phyloP scores from a whole-genome alignment of 1,140 invertebrate species.

The Saccostrea glomerata region DNA sequence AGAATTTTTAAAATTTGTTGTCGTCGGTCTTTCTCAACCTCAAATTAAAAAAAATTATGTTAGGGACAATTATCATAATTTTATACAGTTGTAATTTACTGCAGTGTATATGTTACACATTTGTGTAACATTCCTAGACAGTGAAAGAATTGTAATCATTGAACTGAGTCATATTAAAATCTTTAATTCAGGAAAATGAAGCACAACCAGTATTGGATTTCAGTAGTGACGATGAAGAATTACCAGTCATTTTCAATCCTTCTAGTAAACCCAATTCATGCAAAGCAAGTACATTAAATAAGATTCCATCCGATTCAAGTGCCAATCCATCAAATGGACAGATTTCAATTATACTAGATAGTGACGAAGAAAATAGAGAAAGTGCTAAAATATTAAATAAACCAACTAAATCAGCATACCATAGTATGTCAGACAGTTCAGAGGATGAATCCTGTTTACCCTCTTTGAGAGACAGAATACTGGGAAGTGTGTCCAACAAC shows the following conservation, averaged over 20 bases:
- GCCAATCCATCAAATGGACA: neutral
- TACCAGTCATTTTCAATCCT: neutral
- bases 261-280: neutral
- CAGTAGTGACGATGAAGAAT: slow-evolving; percentile 14
- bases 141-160: too few species aligned
- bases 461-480: slow-evolving; percentile 5
- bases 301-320: neutral
- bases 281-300: neutral
- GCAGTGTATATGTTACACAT: too few species aligned
- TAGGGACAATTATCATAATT: too few species aligned
- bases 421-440: slow-evolving; percentile 25
- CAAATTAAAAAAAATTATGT: too few species aligned
- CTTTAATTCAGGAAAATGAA: neutral
- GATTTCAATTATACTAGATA: neutral
- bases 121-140: too few species aligned
- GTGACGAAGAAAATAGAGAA: neutral
- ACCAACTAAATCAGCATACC: neutral
- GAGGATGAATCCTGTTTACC: slow-evolving; percentile 4
- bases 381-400: neutral
- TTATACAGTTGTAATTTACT: too few species aligned
- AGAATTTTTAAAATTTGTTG: too few species aligned
- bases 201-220: neutral
- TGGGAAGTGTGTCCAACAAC: neutral
- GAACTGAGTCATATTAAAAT: too few species aligned
- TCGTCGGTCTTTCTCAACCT: too few species aligned